Evolutionary conservation across 2,888 invertebrate species (phyloP).

Genomic region (Omphaloscelis lunosa): DNA sequence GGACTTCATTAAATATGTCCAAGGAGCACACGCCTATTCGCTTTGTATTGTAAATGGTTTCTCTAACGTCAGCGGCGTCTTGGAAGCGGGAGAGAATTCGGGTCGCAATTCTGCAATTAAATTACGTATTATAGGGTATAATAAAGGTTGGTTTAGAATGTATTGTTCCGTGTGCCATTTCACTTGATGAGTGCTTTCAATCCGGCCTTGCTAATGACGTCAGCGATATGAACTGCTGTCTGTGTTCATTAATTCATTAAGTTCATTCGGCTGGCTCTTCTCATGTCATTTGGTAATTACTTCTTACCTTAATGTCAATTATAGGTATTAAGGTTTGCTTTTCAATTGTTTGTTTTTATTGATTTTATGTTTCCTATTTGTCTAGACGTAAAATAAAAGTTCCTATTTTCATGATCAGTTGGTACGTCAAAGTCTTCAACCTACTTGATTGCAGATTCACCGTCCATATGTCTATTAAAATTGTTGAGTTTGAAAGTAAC

Average conservation of each 20-base stretch:
- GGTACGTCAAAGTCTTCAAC: background rate
- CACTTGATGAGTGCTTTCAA: constrained; percentile 46
- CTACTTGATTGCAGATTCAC: constrained; percentile 1
- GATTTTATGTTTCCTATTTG: background rate
- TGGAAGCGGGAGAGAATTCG: constrained; percentile 33
- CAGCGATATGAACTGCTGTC: constrained; percentile 16
- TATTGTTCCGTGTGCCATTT: constrained; percentile 48
- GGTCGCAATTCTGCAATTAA: constrained; percentile 41
- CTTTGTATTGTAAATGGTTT: constrained; percentile 62
- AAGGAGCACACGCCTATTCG: constrained; percentile 58
- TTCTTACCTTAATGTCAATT: background rate
- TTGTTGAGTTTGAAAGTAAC: constrained; percentile 21
- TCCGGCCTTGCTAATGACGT: constrained; percentile 42
- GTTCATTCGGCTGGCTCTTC: constrained; percentile 20
- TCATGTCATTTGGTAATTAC: background rate
- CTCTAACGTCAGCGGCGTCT: constrained; percentile 56
- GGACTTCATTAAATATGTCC: constrained; percentile 77
- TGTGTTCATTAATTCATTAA: constrained; percentile 29
- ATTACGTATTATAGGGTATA: constrained; percentile 33
- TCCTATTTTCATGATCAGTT: background rate
- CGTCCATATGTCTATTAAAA: constrained; percentile 17
- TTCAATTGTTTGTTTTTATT: background rate
- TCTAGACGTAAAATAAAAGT: background rate
- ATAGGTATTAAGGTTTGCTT: background rate
- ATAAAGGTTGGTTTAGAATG: constrained; percentile 41